Conservation (phyloP, 2,113 vertebrate species). For the Nothocercus julius region DNA sequence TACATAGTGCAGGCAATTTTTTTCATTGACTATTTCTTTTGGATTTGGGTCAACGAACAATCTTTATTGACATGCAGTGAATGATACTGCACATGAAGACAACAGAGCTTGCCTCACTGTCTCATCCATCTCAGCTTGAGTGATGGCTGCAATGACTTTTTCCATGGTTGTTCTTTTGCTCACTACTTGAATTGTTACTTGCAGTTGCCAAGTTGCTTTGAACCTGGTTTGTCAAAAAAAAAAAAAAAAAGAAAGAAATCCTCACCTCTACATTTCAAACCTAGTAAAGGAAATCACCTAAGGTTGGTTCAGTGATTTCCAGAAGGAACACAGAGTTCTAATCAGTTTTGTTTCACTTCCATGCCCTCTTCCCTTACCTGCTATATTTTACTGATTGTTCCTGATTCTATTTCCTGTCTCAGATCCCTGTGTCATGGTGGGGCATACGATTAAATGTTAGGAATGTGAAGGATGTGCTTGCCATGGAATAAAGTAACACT, state of each 20-base stretch:
- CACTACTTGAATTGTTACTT: neutral
- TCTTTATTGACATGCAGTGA: neutral
- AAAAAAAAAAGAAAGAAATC: neutral
- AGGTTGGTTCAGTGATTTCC: neutral
- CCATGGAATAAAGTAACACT: neutral
- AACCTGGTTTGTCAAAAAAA: conserved; percentile 3
- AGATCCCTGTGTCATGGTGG: neutral
- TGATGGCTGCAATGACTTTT: neutral
- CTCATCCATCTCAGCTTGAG: neutral
- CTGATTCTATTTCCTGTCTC: neutral
- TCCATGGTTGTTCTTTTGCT: neutral
- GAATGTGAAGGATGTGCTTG: neutral
- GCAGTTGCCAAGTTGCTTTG: conserved; percentile 3
- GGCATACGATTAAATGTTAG: neutral
- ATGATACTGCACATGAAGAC: neutral
- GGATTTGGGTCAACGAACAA: neutral
- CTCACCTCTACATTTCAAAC: neutral
- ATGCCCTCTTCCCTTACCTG: neutral
- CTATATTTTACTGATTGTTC: neutral
- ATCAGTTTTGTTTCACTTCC: neutral
- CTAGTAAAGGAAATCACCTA: neutral
- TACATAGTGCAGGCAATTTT: neutral
- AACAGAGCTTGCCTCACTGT: conserved; percentile 29
- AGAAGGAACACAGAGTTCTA: neutral
- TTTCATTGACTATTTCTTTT: conserved; percentile 3